Percentiles rank a stretch among this genome's conserved stretches.
These are phyloP conservation scores for Drosophila birchii DNA, from an alignment of 2,888 invertebrate species.

Conservation along the genomic window DNA sequence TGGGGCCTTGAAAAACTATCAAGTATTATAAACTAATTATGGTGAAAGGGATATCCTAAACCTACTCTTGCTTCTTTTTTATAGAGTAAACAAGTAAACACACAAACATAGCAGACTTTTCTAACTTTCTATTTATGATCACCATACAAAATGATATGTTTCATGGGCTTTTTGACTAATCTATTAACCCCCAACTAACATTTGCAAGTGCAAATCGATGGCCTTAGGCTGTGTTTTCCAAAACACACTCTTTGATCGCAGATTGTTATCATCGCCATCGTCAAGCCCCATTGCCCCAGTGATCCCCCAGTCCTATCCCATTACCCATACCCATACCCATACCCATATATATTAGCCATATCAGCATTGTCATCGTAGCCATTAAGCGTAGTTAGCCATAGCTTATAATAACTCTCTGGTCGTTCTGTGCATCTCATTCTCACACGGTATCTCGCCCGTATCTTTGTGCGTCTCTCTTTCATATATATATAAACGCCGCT, in stretches of 20 bases:
- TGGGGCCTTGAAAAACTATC: background rate
- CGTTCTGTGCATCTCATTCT: conserved; percentile 21
- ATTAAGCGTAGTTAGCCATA: conserved; percentile 47
- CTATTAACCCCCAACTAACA: conserved; percentile 14
- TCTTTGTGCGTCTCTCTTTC: conserved; percentile 59
- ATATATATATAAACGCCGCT: conserved; percentile 60
- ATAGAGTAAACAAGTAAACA: background rate
- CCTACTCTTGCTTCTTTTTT: background rate
- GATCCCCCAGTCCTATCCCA: conserved; percentile 2
- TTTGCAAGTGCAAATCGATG: background rate
- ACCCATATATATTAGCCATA: conserved; percentile 16
- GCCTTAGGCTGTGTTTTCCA: background rate
- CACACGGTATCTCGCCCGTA: conserved; percentile 29
- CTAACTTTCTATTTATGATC: background rate
- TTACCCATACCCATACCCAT: conserved; percentile 5
- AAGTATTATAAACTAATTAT: no score
- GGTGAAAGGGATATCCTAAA: background rate
- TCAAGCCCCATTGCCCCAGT: conserved; percentile 62
- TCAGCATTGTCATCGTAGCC: conserved; percentile 58
- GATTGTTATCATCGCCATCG: conserved; percentile 9
- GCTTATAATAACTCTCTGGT: conserved; percentile 27
- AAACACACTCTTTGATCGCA: conserved; percentile 15
- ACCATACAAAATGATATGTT: background rate
- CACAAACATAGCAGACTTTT: conserved; percentile 4
- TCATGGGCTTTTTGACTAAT: conserved; percentile 40